A percentile compares a stretch with the other conserved stretches of the same genome.
Evolutionary conservation across 2,888 invertebrate species (phyloP).

Genomic region (Eupithecia centaureata): DNA sequence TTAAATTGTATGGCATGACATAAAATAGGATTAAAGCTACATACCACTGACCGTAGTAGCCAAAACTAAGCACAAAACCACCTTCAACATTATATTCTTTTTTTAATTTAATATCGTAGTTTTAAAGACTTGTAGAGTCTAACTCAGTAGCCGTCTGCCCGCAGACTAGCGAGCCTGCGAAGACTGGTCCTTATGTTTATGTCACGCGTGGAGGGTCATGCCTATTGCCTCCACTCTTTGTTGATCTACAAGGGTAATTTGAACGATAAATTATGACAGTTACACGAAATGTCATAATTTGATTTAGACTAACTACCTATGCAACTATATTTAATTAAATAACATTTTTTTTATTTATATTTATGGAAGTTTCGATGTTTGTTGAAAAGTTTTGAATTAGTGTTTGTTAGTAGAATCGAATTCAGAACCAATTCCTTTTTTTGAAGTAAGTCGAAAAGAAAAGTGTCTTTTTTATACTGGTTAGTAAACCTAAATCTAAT

Average conservation of each 20-base stretch:
- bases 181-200: background rate
- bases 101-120: background rate
- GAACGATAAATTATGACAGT: background rate
- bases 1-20: too few relatives aligned
- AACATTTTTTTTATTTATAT: too few relatives aligned
- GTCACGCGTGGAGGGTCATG: background rate
- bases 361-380: background rate
- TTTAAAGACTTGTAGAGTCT: background rate
- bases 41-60: conserved; percentile 24
- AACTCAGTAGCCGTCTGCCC: background rate
- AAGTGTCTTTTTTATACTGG: too few relatives aligned
- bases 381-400: background rate
- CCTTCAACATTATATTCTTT: background rate
- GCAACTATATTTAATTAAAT: too few relatives aligned
- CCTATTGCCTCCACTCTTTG: background rate
- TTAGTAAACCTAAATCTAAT: too few relatives aligned
- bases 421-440: too few relatives aligned
- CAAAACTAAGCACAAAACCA: conserved; percentile 18
- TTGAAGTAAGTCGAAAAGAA: too few relatives aligned
- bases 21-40: background rate
- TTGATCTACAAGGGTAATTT: background rate
- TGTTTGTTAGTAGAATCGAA: too few relatives aligned
- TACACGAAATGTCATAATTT: background rate
- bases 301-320: too few relatives aligned
- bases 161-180: background rate